Evolutionary conservation across 2,113 vertebrate species (phyloP).

Genomic region (Eubucco bourcierii): DNA sequence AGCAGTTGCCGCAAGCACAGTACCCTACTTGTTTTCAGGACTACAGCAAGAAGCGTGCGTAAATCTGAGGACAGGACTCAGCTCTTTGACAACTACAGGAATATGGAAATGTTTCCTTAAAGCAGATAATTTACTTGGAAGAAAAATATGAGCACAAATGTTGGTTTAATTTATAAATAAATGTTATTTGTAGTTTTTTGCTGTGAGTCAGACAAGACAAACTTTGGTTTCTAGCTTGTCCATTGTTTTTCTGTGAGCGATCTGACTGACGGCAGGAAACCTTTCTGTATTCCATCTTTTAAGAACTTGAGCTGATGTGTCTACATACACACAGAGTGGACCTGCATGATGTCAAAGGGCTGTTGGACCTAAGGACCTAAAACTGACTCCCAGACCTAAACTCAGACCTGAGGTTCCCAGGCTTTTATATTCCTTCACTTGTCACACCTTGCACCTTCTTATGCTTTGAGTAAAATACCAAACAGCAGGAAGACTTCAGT

Average conservation of each 20-base stretch:
- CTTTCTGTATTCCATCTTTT: neutral
- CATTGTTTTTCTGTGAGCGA: neutral
- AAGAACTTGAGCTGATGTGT: neutral
- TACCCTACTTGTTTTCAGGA: neutral
- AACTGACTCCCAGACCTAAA: neutral
- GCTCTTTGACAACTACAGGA: neutral
- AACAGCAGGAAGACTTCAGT: neutral
- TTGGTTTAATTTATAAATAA: neutral
- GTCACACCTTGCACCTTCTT: neutral
- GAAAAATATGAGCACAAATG: neutral
- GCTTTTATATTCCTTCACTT: neutral
- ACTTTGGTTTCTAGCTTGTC: neutral
- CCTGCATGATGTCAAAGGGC: neutral
- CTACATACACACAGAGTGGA: fast-evolving
- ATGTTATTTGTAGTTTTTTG: neutral
- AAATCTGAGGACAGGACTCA: neutral
- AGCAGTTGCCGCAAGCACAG: neutral
- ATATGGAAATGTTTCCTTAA: neutral
- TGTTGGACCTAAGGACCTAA: neutral
- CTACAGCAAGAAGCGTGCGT: neutral
- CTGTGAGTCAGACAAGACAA: neutral
- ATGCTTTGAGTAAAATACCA: neutral
- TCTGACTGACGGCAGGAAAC: neutral
- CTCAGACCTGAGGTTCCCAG: neutral
- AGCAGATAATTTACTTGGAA: neutral